Evolutionary conservation across 1,140 invertebrate genomes (phyloP), one percentile per base, ranked within the genome.

Genomic region (Rhyzopertha dominica): DNA sequence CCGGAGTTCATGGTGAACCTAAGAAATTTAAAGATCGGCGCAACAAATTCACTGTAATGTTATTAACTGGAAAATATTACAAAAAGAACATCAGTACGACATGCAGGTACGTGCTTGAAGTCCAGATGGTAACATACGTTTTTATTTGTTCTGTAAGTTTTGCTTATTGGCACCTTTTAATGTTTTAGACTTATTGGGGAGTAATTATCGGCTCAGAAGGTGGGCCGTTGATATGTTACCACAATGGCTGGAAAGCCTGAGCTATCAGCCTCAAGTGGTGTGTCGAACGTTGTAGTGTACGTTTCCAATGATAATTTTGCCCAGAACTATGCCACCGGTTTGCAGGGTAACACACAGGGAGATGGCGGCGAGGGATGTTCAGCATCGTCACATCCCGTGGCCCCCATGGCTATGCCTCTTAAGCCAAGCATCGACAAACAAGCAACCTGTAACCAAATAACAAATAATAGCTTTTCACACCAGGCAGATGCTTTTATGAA

Each of bases 221-320:
- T 53, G 62, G 52, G 63, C 64, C 62, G 60, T 62, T 68, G 62
- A 64, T 67, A 65, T 65, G 62, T 57, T 53, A 58, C 51, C 63
- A 64, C 51, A 45, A 68, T 66, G 67, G 62, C 65, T 52, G 61
- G 62, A 59, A 71, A 71, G 65, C 66, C 69, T 69, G 69, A 71
- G 54, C 55, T 68, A 51, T 60, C 63, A 46, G 54, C 61, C 46
- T 47, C 59, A 45, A 47, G 56, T 32, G 61, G 58, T 51, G 60
- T 71, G 24, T 67, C 69, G 48, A 71, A 71, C 67, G 69, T 71
- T 45, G 62, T 71, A 62, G 69, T 71, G 23, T 71, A 70, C 49
- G 68, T 71, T 30, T 71, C 69, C 4, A 66, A 67, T 53, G 69
- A 68, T 47, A 67, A 68, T 56, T 66, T 69, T 49, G 65, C 61